Conservation (phyloP, 2,888 invertebrate species). For the Rhabditoides inermis region DNA sequence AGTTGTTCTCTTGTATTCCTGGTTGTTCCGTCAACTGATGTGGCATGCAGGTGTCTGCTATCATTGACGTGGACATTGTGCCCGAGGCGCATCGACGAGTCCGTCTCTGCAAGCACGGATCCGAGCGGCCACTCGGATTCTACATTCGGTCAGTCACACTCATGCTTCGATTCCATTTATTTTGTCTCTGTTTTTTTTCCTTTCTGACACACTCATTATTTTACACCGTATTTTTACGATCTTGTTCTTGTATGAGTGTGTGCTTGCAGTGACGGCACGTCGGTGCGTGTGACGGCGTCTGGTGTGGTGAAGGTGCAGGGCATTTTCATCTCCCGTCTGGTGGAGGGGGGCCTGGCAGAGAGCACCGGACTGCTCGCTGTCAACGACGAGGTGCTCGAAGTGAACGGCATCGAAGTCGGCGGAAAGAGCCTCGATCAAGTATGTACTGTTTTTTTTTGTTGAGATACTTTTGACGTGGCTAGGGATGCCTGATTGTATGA, state of each 20-base stretch:
- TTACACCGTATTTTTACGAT: too few species aligned
- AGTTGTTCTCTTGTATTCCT: background rate
- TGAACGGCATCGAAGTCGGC: conserved; percentile 94
- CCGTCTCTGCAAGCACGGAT: conserved; percentile 86
- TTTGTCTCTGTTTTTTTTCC: conserved; percentile 6
- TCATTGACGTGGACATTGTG: conserved; percentile 97
- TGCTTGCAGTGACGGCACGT: conserved; percentile 52
- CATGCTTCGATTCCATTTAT: background rate
- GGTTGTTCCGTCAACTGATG: background rate
- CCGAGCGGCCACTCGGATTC: conserved; percentile 88
- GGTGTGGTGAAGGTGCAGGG: conserved; percentile 55
- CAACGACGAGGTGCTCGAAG: conserved; percentile 97
- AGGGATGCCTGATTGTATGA: background rate
- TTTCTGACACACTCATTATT: too few species aligned
- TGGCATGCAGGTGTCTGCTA: conserved; percentile 74
- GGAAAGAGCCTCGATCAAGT: conserved; percentile 94
- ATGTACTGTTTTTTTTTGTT: background rate
- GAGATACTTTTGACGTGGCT: background rate
- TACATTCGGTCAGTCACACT: conserved; percentile 74
- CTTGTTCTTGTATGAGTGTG: too few species aligned
- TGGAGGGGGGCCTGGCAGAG: conserved; percentile 84
- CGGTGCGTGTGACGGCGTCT: conserved; percentile 70
- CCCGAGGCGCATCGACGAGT: conserved; percentile 94
- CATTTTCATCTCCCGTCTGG: conserved; percentile 94
- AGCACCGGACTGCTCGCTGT: conserved; percentile 93